Evolutionary conservation across 2,113 vertebrate genomes (phyloP).

Genomic region (Acinonyx jubatus): DNA sequence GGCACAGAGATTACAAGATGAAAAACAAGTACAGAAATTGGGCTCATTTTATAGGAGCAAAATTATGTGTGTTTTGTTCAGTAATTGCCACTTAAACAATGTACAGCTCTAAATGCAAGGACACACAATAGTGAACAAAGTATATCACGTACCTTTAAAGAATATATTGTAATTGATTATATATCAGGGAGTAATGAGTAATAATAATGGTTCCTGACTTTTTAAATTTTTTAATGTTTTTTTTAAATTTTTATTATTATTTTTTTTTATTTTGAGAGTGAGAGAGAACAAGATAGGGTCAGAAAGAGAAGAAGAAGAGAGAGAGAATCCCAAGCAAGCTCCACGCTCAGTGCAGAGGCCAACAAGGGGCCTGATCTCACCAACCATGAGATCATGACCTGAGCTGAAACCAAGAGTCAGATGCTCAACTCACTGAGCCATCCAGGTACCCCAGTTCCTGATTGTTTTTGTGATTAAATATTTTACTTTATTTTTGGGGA

Average conservation of each 20-base stretch:
- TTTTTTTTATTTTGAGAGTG: too few relatives aligned
- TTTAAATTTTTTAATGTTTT: background rate
- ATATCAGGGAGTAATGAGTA: background rate
- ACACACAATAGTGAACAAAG: background rate
- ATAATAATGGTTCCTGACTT: background rate
- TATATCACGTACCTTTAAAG: background rate
- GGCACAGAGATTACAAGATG: background rate
- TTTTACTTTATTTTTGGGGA: background rate
- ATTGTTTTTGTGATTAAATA: background rate
- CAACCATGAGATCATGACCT: too few relatives aligned
- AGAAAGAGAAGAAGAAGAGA: too few relatives aligned
- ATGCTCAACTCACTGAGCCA: too few relatives aligned
- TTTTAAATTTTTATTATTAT: too few relatives aligned
- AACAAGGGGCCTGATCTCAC: too few relatives aligned
- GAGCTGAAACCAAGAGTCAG: too few relatives aligned
- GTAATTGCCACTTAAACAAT: background rate
- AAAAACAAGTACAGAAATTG: background rate
- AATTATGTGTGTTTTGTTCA: background rate
- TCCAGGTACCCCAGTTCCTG: too few relatives aligned
- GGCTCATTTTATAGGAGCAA: background rate
- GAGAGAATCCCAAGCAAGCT: too few relatives aligned
- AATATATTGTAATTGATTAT: background rate
- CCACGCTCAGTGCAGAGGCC: too few relatives aligned
- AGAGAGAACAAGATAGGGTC: too few relatives aligned
- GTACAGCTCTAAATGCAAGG: background rate